Evolutionary conservation across 2,797 vertebrate species (phyloP).

Genomic region (Eidolon dupreanum): DNA sequence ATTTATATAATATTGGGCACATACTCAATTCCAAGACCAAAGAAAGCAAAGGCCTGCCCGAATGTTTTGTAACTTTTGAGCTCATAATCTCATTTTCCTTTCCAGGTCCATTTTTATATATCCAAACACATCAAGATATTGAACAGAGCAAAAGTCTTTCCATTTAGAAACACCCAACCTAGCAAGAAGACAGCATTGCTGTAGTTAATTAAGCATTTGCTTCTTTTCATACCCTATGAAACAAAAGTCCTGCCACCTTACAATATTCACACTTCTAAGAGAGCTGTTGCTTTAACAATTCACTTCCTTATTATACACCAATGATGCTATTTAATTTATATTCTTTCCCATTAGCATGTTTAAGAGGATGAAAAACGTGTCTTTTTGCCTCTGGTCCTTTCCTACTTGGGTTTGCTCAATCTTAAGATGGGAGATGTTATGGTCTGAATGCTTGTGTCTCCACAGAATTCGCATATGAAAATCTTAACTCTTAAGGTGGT

Average conservation of each 20-base stretch:
- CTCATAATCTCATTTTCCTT: conserved; percentile 22
- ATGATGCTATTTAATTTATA: background rate
- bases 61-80: background rate
- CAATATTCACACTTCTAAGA: background rate
- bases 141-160: background rate
- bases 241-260: background rate
- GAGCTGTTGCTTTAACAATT: background rate
- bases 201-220: background rate
- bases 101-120: background rate
- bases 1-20: background rate
- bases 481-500: background rate
- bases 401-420: background rate
- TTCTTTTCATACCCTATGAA: background rate
- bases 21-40: conserved; percentile 6
- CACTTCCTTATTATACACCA: background rate
- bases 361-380: background rate
- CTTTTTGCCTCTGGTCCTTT: background rate
- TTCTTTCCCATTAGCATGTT: background rate
- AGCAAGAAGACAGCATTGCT: background rate
- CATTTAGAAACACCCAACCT: background rate
- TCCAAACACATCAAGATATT: background rate
- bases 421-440: background rate
- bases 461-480: background rate
- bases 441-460: background rate
- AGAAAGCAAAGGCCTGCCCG: background rate